Percentiles rank a stretch among this genome's conserved stretches.
These are phyloP conservation scores for Cisticola juncidis DNA, from an alignment of 2,113 vertebrate species.

Conservation along the genomic window DNA sequence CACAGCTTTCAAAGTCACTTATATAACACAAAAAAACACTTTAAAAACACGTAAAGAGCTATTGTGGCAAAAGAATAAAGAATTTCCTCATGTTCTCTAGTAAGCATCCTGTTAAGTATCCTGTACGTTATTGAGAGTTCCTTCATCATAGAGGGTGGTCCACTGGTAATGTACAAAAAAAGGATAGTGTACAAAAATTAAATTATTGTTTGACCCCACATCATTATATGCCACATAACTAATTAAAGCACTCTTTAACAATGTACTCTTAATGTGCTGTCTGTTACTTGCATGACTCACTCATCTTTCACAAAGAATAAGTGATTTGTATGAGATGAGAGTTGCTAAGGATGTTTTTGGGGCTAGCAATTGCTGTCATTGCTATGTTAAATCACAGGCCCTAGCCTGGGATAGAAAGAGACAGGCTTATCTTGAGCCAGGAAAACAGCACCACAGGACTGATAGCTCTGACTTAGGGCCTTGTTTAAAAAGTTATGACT, in stretches of 20 bases:
- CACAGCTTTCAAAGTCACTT: constrained; percentile 62
- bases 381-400: constrained; percentile 78
- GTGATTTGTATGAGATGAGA: constrained; percentile 81
- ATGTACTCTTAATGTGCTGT: constrained; percentile 74
- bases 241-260: constrained; percentile 83
- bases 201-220: constrained; percentile 88
- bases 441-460: constrained; percentile 74
- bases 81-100: constrained; percentile 68
- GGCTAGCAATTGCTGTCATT: constrained; percentile 79
- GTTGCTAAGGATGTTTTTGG: constrained; percentile 75
- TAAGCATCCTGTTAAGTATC: constrained; percentile 66
- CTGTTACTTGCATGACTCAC: constrained; percentile 78
- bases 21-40: constrained; percentile 35
- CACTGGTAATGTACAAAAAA: constrained; percentile 71
- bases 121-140: constrained; percentile 67
- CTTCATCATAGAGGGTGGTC: constrained; percentile 86
- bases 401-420: constrained; percentile 77
- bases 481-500: constrained; percentile 83
- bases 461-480: constrained; percentile 81
- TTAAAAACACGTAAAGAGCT: constrained; percentile 47
- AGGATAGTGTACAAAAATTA: constrained; percentile 84
- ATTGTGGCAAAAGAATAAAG: constrained; percentile 69
- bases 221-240: constrained; percentile 84
- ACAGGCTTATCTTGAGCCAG: constrained; percentile 81
- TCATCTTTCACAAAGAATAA: constrained; percentile 81